A percentile compares a stretch with the other conserved stretches of the same genome.
These are phyloP conservation scores for Laticauda laticaudata DNA, from an alignment of 2,113 vertebrate genomes.

Conservation along the genomic window DNA sequence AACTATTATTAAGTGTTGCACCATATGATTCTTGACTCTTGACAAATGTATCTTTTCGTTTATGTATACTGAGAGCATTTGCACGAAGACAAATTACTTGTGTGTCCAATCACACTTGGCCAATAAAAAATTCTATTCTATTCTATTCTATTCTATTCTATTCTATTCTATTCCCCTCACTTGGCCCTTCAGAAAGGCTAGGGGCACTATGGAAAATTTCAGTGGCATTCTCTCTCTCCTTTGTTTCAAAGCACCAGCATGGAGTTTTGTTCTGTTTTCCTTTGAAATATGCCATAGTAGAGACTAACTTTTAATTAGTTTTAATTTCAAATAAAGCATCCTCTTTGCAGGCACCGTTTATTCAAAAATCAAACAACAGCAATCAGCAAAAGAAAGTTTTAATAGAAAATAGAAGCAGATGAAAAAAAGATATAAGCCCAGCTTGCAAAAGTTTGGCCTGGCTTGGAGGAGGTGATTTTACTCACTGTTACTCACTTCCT, in stretches of 20 bases:
- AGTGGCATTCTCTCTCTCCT: not conserved
- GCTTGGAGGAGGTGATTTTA: not conserved
- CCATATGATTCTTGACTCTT: no score
- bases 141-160: no score
- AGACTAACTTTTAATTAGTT: not conserved
- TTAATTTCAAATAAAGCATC: not conserved
- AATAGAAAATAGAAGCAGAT: not conserved
- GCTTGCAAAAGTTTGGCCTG: not conserved
- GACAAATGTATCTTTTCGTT: no score
- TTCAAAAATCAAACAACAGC: not conserved
- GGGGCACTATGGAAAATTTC: not conserved
- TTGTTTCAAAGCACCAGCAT: not conserved
- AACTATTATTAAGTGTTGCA: no score
- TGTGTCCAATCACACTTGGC: no score
- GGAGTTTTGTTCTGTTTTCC: not conserved
- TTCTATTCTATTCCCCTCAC: not conserved
- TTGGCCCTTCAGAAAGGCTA: not conserved
- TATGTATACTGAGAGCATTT: no score
- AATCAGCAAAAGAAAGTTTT: not conserved
- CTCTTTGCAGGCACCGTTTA: no score
- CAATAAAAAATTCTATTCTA: no score
- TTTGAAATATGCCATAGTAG: not conserved
- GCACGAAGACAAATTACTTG: no score
- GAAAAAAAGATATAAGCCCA: not conserved
- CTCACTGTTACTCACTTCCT: conserved; percentile 6